phyloP scores from a whole-genome alignment of 2,888 invertebrate species.

The Colostygia pectinataria region DNA sequence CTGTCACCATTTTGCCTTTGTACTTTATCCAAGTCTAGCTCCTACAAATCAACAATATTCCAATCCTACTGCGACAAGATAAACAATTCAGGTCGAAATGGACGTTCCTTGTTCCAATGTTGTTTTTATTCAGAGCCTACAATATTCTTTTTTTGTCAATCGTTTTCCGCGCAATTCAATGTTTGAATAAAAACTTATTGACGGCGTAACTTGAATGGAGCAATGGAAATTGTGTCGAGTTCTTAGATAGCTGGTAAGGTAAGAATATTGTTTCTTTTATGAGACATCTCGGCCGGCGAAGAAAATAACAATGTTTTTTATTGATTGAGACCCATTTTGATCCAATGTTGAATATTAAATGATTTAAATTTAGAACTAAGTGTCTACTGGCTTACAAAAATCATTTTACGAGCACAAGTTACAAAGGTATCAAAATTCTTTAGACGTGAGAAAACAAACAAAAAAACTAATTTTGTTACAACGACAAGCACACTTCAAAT shows the following conservation, averaged over 20 bases:
- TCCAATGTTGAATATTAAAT: background rate
- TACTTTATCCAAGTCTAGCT: background rate
- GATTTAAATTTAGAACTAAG: too few species aligned
- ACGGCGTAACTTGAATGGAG: constrained; percentile 27
- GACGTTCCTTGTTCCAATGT: constrained; percentile 16
- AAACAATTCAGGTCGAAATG: constrained; percentile 30
- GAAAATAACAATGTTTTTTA: background rate
- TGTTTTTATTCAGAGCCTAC: constrained; percentile 37
- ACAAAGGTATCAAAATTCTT: background rate
- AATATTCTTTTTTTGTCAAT: constrained; percentile 41
- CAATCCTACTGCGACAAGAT: constrained; percentile 24
- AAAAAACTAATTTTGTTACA: constrained; percentile 29
- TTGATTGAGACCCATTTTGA: background rate
- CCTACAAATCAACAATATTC: constrained; percentile 12
- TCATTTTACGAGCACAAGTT: too few species aligned
- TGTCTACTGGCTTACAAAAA: background rate
- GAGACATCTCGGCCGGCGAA: constrained; percentile 2
- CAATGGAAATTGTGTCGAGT: constrained; percentile 20
- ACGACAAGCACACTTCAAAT: constrained; percentile 34
- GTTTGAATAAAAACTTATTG: constrained; percentile 43
- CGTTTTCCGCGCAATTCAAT: constrained; percentile 43
- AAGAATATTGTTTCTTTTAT: constrained; percentile 22
- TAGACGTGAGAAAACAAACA: constrained; percentile 35
- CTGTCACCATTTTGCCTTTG: background rate
- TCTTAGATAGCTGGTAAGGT: constrained; percentile 15